phyloP scores from a whole-genome alignment of 2,888 invertebrate species.

The Petrolisthes cinctipes region DNA sequence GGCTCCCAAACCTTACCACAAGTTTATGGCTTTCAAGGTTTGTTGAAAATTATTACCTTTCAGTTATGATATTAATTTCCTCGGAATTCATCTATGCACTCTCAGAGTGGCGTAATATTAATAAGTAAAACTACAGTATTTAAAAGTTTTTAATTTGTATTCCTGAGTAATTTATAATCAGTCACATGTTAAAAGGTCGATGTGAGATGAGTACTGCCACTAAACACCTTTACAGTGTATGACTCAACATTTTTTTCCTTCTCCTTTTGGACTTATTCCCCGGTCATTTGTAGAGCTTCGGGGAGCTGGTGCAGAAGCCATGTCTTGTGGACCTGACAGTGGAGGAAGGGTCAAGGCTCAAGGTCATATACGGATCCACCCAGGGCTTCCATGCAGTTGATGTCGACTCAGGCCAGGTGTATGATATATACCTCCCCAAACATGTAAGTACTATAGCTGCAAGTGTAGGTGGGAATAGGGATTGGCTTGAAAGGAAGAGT shows the following conservation, averaged over 20 bases:
- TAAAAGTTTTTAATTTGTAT: no score
- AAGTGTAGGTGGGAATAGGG: neutral
- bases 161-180: no score
- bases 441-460: conserved; percentile 78
- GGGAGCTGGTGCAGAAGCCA: conserved; percentile 82
- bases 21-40: conserved; percentile 99
- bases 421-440: conserved; percentile 99
- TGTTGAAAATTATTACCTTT: neutral
- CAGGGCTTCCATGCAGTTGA: conserved; percentile 99
- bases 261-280: neutral
- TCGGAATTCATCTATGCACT: neutral
- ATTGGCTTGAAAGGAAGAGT: neutral
- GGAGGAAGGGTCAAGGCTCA: conserved; percentile 98
- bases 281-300: conserved; percentile 73
- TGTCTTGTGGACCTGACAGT: conserved; percentile 97
- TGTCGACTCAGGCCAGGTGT: conserved; percentile 97
- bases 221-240: neutral
- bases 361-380: conserved; percentile 98
- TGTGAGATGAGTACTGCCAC: no score
- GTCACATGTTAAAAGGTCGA: no score
- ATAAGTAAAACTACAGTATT: neutral
- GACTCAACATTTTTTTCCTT: neutral
- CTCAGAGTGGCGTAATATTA: neutral
- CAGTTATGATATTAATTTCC: no score
- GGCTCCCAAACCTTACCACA: conserved; percentile 99